Evolutionary conservation across 2,113 vertebrate species (phyloP), one percentile per base, ranked within the genome.

Genomic region (Coptodon rendalli): DNA sequence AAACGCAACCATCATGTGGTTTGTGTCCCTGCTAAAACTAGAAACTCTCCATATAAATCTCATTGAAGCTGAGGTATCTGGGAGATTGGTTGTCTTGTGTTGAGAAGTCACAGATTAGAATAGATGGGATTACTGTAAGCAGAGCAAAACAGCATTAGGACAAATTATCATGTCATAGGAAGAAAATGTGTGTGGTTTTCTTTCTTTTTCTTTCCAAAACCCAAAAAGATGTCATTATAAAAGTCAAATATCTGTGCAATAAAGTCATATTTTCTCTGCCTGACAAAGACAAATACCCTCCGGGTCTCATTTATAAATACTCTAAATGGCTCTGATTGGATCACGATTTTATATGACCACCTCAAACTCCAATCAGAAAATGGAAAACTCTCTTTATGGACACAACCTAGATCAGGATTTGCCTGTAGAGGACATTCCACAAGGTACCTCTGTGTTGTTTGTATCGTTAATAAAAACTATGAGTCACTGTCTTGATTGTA

Each of bases 1-100:
- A 82, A 81, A 88, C 89, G 79, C 89, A 85, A 84, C 89, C 86
- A 90, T 91, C 82, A 56, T 93, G 93, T 86, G 93, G 93, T 93
- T 83, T 90, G 61, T 9, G 13, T 82, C 52, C 3, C 76, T 40
- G 84, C 87, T 85, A 83, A 89, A 86, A 61, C 56, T 8, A 16
- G 56, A 84, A 29, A 52, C 87, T 61, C 56, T 3, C 63, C 4
- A 59, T 13, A 7, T 36, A 80, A 83, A 81, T 40, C 14, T 7
- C 38, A 52, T 24, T 52, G 86, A 57, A 34, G 87, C 14, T 66
- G 81, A 86, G 43, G 56, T 53, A 84, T 89, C 34, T 29, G 56
- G 86, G 59, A 12, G 12, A 66, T 80, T 82, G 59, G 91, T 38
- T 80, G 43, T 84, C 34, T 88, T 54, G 43, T 53, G 81, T 56